phyloP scores from a whole-genome alignment of 2,888 invertebrate species.

The Acanthoscelides obtectus region DNA sequence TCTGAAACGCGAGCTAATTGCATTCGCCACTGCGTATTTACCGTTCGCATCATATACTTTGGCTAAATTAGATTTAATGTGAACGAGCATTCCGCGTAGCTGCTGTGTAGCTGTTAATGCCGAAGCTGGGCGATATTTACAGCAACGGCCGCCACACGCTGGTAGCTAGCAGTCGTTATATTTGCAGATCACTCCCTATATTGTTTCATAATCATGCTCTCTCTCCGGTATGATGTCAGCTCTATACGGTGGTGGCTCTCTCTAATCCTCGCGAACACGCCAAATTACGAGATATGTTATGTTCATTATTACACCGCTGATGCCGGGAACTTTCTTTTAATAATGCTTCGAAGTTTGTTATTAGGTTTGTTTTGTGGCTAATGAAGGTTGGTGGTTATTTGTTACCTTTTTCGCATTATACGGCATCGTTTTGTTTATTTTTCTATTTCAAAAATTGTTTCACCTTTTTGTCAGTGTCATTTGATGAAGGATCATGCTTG shows the following conservation, averaged over 20 bases:
- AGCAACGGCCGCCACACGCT: background rate
- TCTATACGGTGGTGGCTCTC: background rate
- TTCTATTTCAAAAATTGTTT: too few relatives aligned
- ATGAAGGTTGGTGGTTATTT: background rate
- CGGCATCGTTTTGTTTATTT: too few relatives aligned
- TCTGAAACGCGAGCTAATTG: background rate
- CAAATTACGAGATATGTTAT: background rate
- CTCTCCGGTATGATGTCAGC: background rate
- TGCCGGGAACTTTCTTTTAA: background rate
- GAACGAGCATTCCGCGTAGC: background rate
- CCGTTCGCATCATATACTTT: background rate
- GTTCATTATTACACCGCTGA: background rate
- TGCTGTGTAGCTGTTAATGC: background rate
- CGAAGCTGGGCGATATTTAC: background rate
- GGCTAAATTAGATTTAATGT: background rate
- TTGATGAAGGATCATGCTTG: too few relatives aligned
- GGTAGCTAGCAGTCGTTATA: background rate
- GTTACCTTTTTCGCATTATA: too few relatives aligned
- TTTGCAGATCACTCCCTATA: background rate
- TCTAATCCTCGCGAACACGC: background rate
- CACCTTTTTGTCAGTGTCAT: too few relatives aligned
- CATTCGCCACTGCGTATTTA: background rate
- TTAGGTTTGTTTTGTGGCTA: background rate
- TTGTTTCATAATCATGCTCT: background rate
- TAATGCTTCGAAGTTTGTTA: background rate